Conservation (phyloP, 2,888 invertebrate species). For the Deladenus siricidicola region DNA sequence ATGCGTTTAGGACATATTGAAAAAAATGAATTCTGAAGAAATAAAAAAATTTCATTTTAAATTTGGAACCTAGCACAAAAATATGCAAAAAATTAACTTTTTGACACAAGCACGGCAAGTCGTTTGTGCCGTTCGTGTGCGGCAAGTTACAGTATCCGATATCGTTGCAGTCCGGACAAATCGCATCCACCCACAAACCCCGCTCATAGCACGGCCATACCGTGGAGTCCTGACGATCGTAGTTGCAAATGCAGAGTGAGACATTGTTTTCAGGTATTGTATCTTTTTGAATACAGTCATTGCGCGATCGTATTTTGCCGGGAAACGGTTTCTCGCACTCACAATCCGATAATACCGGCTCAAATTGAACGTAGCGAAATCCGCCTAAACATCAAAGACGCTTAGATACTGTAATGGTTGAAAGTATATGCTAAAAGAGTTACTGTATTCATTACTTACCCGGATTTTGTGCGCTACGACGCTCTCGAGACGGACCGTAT, state of each 20-base stretch:
- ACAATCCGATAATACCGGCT: conserved; percentile 49
- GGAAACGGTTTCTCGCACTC: conserved; percentile 14
- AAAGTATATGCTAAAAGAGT: no score
- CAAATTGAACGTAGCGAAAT: conserved; percentile 48
- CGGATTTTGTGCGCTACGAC: conserved; percentile 12
- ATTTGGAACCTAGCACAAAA: no score
- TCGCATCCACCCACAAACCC: conserved; percentile 39
- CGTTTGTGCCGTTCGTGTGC: conserved; percentile 41
- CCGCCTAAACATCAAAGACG: conserved; percentile 34
- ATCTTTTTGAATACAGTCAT: conserved; percentile 28
- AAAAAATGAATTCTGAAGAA: no score
- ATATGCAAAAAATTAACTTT: conserved; percentile 30
- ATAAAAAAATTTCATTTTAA: no score
- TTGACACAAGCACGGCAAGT: conserved; percentile 47
- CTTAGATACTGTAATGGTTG: no score
- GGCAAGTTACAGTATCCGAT: conserved; percentile 52
- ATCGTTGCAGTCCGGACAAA: conserved; percentile 43
- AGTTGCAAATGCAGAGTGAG: conserved; percentile 47
- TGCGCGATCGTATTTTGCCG: conserved; percentile 10
- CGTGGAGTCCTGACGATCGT: conserved; percentile 44
- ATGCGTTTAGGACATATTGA: no score
- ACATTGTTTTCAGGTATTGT: conserved; percentile 33
- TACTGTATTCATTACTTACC: conserved; percentile 9
- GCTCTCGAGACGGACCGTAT: conserved; percentile 11
- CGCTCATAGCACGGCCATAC: conserved; percentile 49